Percentiles rank a stretch among this genome's conserved stretches.
Evolutionary conservation across 1,140 invertebrate genomes (phyloP).

Genomic region (Dendrolimus punctatus): DNA sequence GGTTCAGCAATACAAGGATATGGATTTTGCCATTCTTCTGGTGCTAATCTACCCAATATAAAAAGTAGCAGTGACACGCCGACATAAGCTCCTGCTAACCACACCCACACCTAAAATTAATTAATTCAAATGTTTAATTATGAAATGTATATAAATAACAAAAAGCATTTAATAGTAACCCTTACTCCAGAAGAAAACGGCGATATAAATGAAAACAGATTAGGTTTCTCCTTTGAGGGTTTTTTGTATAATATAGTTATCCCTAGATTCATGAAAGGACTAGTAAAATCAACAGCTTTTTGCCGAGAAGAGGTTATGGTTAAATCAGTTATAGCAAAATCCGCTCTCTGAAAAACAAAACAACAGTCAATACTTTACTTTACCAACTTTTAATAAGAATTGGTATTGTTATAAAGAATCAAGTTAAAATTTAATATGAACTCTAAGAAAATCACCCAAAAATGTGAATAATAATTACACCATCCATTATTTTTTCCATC

Average conservation of each 20-base stretch:
- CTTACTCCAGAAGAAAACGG: constrained; percentile 82
- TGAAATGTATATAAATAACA: background rate
- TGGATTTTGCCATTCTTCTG: constrained; percentile 88
- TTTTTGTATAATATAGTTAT: constrained; percentile 90
- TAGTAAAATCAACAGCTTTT: constrained; percentile 91
- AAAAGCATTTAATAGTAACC: constrained; percentile 3
- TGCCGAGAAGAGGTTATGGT: constrained; percentile 91
- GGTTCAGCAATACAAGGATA: constrained; percentile 86
- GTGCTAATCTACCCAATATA: constrained; percentile 84
- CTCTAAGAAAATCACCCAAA: constrained; percentile 7
- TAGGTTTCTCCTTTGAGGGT: constrained; percentile 84
- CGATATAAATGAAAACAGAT: constrained; percentile 90
- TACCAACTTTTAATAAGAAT: no score
- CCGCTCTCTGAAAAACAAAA: constrained; percentile 79
- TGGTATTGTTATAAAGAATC: background rate
- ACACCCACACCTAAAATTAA: constrained; percentile 82
- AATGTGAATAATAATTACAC: constrained; percentile 62
- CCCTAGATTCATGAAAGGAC: constrained; percentile 92
- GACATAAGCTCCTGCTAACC: constrained; percentile 82
- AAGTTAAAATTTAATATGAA: background rate
- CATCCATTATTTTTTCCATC: constrained; percentile 87
- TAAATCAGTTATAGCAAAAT: constrained; percentile 91
- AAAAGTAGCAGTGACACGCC: constrained; percentile 86
- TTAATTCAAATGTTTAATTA: background rate
- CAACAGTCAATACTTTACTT: background rate